Base-by-base conservation (phyloP, 2,113 vertebrate species). In the Tenebrosternarchus preto region DNA sequence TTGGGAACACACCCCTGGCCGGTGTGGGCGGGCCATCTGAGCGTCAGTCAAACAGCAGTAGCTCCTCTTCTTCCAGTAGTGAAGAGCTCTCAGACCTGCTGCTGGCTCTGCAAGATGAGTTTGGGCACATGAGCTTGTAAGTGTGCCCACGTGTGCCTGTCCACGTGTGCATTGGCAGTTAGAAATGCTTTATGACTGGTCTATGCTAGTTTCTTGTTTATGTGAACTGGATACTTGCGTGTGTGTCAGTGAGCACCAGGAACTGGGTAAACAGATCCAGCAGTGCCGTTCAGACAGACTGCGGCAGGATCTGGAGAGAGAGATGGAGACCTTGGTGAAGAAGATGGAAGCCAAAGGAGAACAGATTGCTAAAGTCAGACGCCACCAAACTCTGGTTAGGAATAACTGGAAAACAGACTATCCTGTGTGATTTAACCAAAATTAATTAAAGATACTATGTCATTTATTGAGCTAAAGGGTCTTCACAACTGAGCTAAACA, bases 341-440 rank as follows among this genome's bases (percentile, higher is more conserved):
- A 97, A 88, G 86, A 98, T 99, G 96, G 96, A 98, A 89, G 93
- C 93, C 56, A 99, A 98, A 86, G 96, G 95, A 82, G 95, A 95
- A 24, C 98, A 99, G 83, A 98, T 99, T 82, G 93, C 89, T 79
- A 96, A 96, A 88, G 94, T 98, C 22, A 91, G 88, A 74, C 95
- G 91, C 74, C 95, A 98, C 78, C 94, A 93, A 83, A 81, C 89
- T 43, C 94, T 95, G 93, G 97, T 97, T 76, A 20, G 74, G 5
- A 46, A 4, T 50, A 50, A 50, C 15, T 50, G 3, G 12, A 2
- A 50, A 5, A 8, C 39, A 46, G 7, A 50, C 43, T 50, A 15
- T 50, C 1, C 43, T 1, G 43, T 11, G 43, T 50, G 15, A 9
- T 15, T 36, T 2, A 36, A 36, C 3, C 33, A 36, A 36, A 36